Evolutionary conservation across 2,888 invertebrate species (phyloP), one percentile per base, ranked within the genome.

Genomic region (Tanypteryx hageni): DNA sequence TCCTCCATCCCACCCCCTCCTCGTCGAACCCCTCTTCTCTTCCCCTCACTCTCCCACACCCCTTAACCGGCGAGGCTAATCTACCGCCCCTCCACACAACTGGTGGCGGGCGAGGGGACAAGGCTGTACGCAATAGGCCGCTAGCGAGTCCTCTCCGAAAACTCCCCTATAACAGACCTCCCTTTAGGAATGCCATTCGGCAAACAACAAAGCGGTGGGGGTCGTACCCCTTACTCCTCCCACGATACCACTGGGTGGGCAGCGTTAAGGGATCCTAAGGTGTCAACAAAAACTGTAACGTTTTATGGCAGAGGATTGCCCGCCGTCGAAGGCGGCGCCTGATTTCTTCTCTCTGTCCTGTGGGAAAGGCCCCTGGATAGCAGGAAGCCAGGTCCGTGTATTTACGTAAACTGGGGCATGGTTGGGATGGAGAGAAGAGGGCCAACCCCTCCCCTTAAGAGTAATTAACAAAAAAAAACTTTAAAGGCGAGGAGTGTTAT

Each of bases 281-380:
- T 89, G 89, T 64, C 89, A 89, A 68, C 89, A 16, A 89, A 68
- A 89, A 89, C 89, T 64, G n/a, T n/a, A 68, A 89, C 89, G 64
- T 89, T 89, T 68, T 89, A 89, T 89, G 89, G 56, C 44, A n/a
- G 64, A 83, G 83, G 57, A 83, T 83, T 57, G 83, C 83, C 57
- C 83, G 57, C 16, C 64, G 22, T 18, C 22, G 44, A 89, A 11
- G 64, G 64, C 64, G 64, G 64, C 64, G 64, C 61, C 61, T 44
- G 44, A 68, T 64, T 61, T 68, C 18, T 89, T 89, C 64, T 68
- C 89, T 44, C 89, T 31, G 68, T 18, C 68, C 89, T 44, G 18
- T 18, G 10, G 68, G 44, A 86, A 56, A 44, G 44, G 61, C 8
- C 57, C 13, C 84, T 18, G 9, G 58, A 22, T 8, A 84, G 18